A percentile compares a stretch with the other conserved stretches of the same genome.
These are phyloP conservation scores for Busseola fusca DNA, from an alignment of 2,888 invertebrate genomes.

Conservation along the genomic window DNA sequence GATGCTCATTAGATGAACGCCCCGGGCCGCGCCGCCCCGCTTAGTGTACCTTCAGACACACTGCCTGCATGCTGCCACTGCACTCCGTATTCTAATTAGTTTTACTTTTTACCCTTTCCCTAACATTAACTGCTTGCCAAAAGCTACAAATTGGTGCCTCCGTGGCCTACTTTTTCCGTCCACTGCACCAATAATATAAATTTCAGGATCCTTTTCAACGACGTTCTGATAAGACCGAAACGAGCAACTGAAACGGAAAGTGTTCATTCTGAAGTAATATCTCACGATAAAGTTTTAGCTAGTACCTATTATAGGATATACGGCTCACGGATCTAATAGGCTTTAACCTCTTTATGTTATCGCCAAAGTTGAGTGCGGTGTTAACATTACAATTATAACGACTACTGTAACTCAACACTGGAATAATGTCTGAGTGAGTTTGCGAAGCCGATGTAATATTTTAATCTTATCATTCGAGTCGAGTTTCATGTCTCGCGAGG, in stretches of 20 bases:
- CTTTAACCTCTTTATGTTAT: slow-evolving; percentile 67
- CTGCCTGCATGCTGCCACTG: slow-evolving; percentile 61
- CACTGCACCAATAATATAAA: slow-evolving; percentile 60
- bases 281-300: slow-evolving; percentile 66
- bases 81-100: slow-evolving; percentile 74
- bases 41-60: slow-evolving; percentile 70
- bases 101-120: slow-evolving; percentile 63
- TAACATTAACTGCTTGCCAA: slow-evolving; percentile 60
- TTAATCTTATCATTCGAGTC: slow-evolving; percentile 86
- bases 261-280: slow-evolving; percentile 63
- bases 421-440: slow-evolving; percentile 77
- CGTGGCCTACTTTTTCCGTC: slow-evolving; percentile 54
- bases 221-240: slow-evolving; percentile 60
- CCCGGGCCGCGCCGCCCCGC: slow-evolving; percentile 73
- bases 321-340: slow-evolving; percentile 63
- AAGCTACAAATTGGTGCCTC: slow-evolving; percentile 47
- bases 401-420: slow-evolving; percentile 69
- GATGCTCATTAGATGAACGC: slow-evolving; percentile 88
- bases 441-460: slow-evolving; percentile 83
- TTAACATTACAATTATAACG: slow-evolving; percentile 71
- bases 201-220: slow-evolving; percentile 57
- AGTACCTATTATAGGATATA: slow-evolving; percentile 62
- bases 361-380: slow-evolving; percentile 65
- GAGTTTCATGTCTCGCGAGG: slow-evolving; percentile 84
- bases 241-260: slow-evolving; percentile 63